phyloP scores from a whole-genome alignment of 2,797 vertebrate species.

The Margarornis squamiger region DNA sequence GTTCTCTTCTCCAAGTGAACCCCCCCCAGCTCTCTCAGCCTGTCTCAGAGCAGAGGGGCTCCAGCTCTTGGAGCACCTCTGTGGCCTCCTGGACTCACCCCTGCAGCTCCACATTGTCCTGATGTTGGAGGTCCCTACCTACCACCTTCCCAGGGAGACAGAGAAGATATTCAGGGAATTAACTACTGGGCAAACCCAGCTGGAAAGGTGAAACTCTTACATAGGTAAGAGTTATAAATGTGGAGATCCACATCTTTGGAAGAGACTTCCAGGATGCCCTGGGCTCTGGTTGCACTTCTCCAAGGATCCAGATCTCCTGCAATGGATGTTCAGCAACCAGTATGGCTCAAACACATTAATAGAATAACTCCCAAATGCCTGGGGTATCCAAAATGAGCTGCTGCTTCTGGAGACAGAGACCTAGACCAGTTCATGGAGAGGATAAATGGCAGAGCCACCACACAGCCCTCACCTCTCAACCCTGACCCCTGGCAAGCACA shows the following conservation, averaged over 20 bases:
- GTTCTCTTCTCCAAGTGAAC: not conserved
- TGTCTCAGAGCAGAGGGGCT: not conserved
- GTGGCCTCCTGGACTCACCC: rapidly evolving
- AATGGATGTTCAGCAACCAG: not conserved
- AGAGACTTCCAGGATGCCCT: not conserved
- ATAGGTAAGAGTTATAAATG: rapidly evolving
- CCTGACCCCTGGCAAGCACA: not conserved
- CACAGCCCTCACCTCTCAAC: not conserved
- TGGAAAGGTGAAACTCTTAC: not conserved
- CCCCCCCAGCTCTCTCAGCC: not conserved
- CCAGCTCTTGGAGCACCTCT: rapidly evolving
- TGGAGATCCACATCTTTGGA: not conserved
- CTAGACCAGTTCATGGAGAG: not conserved
- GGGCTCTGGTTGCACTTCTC: not conserved
- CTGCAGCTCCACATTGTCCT: rapidly evolving
- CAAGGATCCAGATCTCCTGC: not conserved
- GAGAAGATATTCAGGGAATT: not conserved
- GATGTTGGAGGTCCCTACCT: rapidly evolving
- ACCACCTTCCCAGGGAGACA: not conserved
- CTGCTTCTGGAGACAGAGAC: not conserved
- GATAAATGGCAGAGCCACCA: not conserved
- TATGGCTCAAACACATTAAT: not conserved
- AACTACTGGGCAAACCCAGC: not conserved
- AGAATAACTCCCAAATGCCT: not conserved
- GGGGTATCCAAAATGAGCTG: not conserved